Evolutionary conservation across 2,888 invertebrate species (phyloP).

Genomic region (Drosophila histrio): DNA sequence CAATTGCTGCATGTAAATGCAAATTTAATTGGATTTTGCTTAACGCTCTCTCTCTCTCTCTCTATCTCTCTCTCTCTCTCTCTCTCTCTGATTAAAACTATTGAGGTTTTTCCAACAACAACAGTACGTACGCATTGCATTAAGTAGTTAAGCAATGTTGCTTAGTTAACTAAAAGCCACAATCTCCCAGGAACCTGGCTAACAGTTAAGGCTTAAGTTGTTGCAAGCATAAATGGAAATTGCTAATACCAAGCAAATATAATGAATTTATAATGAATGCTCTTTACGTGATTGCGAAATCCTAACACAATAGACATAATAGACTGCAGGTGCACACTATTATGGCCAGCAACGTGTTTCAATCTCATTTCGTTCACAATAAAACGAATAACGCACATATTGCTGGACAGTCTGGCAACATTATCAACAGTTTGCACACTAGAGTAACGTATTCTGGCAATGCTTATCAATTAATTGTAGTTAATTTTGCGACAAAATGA

Average conservation of each 20-base stretch:
- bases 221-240: background rate
- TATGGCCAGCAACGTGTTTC: background rate
- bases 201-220: background rate
- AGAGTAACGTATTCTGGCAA: background rate
- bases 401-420: background rate
- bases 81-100: constrained; percentile 24
- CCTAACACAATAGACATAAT: background rate
- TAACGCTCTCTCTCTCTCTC: constrained; percentile 1
- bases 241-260: background rate
- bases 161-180: background rate
- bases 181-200: background rate
- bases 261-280: constrained; percentile 13
- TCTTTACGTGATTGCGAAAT: background rate
- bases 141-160: constrained; percentile 10
- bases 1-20: constrained; percentile 38
- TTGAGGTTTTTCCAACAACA: background rate
- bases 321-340: background rate
- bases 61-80: background rate
- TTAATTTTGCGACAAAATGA: background rate
- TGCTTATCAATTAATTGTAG: background rate
- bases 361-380: background rate
- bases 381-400: no score
- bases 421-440: background rate
- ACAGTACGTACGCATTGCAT: constrained; percentile 3
- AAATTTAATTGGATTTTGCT: constrained; percentile 60